phyloP scores from a whole-genome alignment of 2,113 vertebrate genomes.

The Ardeotis arabs region DNA sequence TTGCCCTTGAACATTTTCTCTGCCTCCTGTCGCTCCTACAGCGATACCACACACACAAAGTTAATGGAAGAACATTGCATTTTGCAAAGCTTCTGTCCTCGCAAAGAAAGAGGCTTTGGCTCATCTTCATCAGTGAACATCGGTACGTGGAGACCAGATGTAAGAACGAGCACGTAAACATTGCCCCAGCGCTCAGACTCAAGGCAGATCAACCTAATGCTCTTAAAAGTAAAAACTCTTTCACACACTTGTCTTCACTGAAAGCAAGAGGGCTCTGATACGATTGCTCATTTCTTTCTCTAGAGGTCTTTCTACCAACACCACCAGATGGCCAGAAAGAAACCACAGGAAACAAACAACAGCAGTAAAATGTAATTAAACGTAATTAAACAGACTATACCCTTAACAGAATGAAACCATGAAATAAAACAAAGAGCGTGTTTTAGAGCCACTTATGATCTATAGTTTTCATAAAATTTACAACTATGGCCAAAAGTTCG shows the following conservation, averaged over 20 bases:
- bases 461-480: background rate
- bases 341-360: background rate
- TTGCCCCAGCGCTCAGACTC: background rate
- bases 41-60: constrained; percentile 89
- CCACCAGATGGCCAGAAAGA: background rate
- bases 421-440: background rate
- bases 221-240: background rate
- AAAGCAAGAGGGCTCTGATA: background rate
- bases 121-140: background rate
- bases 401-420: background rate
- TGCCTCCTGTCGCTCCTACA: constrained; percentile 98
- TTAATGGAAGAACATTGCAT: constrained; percentile 79
- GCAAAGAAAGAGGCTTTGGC: constrained; percentile 47
- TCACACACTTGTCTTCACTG: background rate
- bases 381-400: background rate
- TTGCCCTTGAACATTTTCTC: constrained; percentile 99
- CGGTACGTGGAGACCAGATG: background rate
- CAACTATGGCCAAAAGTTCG: background rate
- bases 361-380: background rate
- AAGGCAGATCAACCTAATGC: accelerated
- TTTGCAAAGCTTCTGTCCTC: constrained; percentile 61
- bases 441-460: background rate
- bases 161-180: background rate
- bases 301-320: background rate
- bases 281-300: background rate